Evolutionary conservation across 2,888 invertebrate genomes (phyloP).

Genomic region (Phengaris arion): DNA sequence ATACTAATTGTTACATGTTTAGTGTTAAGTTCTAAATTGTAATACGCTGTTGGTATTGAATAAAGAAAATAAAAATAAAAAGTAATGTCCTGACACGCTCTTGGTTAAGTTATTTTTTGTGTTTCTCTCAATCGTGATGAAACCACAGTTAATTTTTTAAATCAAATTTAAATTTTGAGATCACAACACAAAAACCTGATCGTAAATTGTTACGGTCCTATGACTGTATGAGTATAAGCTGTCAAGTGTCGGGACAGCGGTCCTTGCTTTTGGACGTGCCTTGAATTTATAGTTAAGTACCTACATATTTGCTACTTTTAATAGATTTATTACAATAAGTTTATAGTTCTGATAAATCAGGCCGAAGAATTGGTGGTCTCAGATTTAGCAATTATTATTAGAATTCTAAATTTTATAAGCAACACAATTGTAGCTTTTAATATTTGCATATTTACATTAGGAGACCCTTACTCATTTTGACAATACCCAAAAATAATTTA

Average conservation of each 20-base stretch:
- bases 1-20: too few species aligned
- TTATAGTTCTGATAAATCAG: not conserved
- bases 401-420: not conserved
- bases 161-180: constrained; percentile 37
- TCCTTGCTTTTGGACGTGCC: constrained; percentile 69
- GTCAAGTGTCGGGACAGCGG: constrained; percentile 58
- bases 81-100: too few species aligned
- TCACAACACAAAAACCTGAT: constrained; percentile 47
- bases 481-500: not conserved
- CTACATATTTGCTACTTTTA: constrained; percentile 31
- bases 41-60: too few species aligned
- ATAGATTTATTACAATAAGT: not conserved
- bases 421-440: constrained; percentile 17
- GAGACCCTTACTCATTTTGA: not conserved
- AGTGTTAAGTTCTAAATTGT: too few species aligned
- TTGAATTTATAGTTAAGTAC: constrained; percentile 45
- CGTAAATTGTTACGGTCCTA: constrained; percentile 59
- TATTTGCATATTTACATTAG: not conserved
- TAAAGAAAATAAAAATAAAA: too few species aligned
- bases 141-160: not conserved
- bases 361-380: not conserved
- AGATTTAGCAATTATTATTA: not conserved
- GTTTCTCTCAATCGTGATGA: not conserved
- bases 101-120: not conserved
- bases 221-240: constrained; percentile 58